A percentile compares a stretch with the other conserved stretches of the same genome.
These are phyloP conservation scores for Zenarchopterus dispar DNA, from an alignment of 2,797 vertebrate genomes.

Conservation along the genomic window DNA sequence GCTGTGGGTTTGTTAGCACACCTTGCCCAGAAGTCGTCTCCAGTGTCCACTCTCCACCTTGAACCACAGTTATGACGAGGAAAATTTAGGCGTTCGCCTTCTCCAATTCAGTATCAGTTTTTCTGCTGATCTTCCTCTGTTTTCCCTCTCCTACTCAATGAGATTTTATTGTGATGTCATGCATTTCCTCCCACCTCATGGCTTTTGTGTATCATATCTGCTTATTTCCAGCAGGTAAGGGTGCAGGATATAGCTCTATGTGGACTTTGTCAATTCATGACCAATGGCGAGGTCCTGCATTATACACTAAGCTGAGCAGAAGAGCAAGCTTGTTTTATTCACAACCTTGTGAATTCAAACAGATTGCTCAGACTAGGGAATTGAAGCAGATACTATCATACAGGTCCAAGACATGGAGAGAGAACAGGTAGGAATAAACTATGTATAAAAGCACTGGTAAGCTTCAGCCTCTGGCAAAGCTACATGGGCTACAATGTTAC, in stretches of 20 bases:
- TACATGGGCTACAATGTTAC: constrained; percentile 75
- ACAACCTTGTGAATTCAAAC: constrained; percentile 81
- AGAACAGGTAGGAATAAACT: constrained; percentile 83
- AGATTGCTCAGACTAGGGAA: constrained; percentile 80
- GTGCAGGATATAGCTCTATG: constrained; percentile 74
- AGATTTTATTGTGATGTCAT: constrained; percentile 37
- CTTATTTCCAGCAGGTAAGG: constrained; percentile 78
- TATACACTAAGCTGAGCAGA: constrained; percentile 80
- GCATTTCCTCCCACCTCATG: constrained; percentile 56
- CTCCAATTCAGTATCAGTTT: constrained; percentile 67
- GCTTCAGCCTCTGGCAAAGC: constrained; percentile 78
- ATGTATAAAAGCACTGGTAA: constrained; percentile 83
- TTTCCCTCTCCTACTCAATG: constrained; percentile 9
- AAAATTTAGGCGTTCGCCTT: constrained; percentile 26
- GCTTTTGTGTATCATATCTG: constrained; percentile 59
- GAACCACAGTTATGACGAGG: constrained; percentile 68
- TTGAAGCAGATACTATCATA: constrained; percentile 78
- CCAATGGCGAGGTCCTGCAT: constrained; percentile 83
- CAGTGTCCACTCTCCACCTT: constrained; percentile 58
- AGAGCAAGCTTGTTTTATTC: constrained; percentile 84
- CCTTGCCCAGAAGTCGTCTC: constrained; percentile 72
- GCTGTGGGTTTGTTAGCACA: constrained; percentile 92
- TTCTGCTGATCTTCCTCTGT: neutral
- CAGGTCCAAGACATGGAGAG: constrained; percentile 79
- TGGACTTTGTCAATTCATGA: constrained; percentile 83